A percentile compares a stretch with the other conserved stretches of the same genome.
These are phyloP conservation scores for Lepidurus apus DNA, from an alignment of 1,140 invertebrate genomes.

Conservation along the genomic window DNA sequence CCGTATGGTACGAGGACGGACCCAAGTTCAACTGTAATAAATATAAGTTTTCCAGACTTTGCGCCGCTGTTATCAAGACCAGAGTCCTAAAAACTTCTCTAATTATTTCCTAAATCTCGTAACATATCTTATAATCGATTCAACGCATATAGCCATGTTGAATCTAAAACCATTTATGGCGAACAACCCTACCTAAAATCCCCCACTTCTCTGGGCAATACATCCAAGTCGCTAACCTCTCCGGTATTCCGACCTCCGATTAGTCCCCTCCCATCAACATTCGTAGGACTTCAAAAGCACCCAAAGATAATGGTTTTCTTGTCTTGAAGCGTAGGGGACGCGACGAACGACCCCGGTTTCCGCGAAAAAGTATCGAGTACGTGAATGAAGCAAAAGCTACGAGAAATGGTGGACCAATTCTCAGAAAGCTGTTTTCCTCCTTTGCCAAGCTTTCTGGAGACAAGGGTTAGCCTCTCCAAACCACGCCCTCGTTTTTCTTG, in stretches of 20 bases:
- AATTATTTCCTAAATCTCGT: no score
- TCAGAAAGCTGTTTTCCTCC: background rate
- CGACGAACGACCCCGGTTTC: background rate
- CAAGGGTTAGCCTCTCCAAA: background rate
- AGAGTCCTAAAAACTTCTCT: background rate
- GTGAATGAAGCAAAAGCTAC: conserved; percentile 15
- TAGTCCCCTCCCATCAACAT: background rate
- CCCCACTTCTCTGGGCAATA: background rate
- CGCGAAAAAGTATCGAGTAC: background rate
- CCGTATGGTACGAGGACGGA: background rate
- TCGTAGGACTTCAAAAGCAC: background rate
- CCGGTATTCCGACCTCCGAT: background rate
- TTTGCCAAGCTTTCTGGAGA: background rate
- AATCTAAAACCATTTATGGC: no score
- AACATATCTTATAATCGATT: no score
- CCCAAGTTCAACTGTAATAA: background rate
- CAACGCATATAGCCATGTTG: no score
- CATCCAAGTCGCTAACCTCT: background rate
- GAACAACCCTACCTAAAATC: no score
- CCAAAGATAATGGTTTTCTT: background rate
- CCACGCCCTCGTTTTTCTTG: background rate
- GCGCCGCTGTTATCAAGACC: background rate
- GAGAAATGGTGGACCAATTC: background rate
- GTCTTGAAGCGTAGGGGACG: background rate
- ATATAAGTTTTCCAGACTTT: background rate